Percentiles rank a stretch among this genome's conserved stretches.
These are phyloP conservation scores for Pristionchus exspectatus DNA, from an alignment of 2,888 invertebrate genomes.

Conservation along the genomic window DNA sequence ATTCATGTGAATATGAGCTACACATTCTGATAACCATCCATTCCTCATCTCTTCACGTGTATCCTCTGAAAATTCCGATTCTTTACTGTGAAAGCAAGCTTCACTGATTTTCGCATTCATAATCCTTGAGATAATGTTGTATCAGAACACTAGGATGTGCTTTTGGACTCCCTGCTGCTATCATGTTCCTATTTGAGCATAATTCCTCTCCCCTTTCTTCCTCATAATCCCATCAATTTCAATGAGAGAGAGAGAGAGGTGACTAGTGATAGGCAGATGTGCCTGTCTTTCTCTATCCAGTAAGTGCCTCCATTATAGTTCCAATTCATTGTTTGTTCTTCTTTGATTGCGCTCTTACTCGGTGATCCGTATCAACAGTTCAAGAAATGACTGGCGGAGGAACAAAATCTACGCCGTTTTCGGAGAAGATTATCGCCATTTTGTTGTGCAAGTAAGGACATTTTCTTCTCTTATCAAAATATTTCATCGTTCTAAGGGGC, in stretches of 20 bases:
- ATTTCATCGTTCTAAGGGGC: not conserved
- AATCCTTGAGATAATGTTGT: too few species aligned
- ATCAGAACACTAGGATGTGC: too few species aligned
- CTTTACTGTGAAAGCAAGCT: too few species aligned
- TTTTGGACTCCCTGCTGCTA: not conserved
- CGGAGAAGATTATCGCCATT: conserved; percentile 23
- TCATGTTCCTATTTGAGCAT: not conserved
- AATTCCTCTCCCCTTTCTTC: not conserved
- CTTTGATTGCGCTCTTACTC: not conserved
- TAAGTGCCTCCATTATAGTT: not conserved
- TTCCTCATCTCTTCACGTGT: too few species aligned
- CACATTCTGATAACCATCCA: too few species aligned
- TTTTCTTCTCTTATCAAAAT: not conserved
- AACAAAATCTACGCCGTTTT: not conserved
- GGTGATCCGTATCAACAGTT: not conserved
- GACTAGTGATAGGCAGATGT: not conserved
- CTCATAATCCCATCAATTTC: not conserved
- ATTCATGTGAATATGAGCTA: too few species aligned
- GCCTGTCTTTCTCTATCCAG: not conserved
- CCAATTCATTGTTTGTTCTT: not conserved
- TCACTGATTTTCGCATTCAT: too few species aligned
- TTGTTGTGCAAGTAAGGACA: not conserved
- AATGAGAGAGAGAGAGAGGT: not conserved
- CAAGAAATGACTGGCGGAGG: not conserved
- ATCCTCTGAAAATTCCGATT: too few species aligned